Base-by-base conservation (phyloP, 2,888 invertebrate genomes). In the Antheraea yamamai region DNA sequence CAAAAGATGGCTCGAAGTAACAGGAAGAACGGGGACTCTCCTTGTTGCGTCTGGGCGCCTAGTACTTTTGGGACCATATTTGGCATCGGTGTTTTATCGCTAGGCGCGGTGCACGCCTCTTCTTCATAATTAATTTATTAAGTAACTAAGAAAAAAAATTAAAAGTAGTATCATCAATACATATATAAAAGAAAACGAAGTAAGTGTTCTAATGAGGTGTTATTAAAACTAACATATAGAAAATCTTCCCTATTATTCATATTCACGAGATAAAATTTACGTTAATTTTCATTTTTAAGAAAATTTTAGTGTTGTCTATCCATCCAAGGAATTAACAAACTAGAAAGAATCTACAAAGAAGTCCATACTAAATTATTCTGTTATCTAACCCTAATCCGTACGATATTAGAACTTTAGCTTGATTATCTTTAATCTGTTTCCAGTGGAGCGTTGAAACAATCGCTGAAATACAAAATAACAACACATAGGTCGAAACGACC, bases 21-120 rank as follows among this genome's bases (percentile, higher is more conserved):
- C 78, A 78, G 79, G 79, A 77, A 20, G 14, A 73, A 74, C 66
- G 75, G 75, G 55, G 84, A 77, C 88, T 87, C 88, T 87, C 85
- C 80, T 85, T 72, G 68, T 77, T 61, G 75, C 70, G 76, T 83
- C 87, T 94, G 90, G 77, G 75, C 78, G 80, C 92, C 93, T 93
- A 82, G 92, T 94, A 92, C 84, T 88, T 89, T 88, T 78, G 88
- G 85, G 84, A 80, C 92, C 93, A 89, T 94, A 93, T 93, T 92
- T 90, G 93, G 92, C 74, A 74, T 52, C 30, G 58, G 58, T 70
- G 73, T 75, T 70, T 61, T 23, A 30, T 30, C 7, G 4, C 12
- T 30, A 8, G 16, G 23, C 7, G 8, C 61, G 10, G 23, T 12
- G 12, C 20, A 20, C n/a, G 1, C n/a, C 0, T 23, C 10, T 1